Conservation (phyloP, 1,140 invertebrate species). For the Drosophila nigromelanica region DNA sequence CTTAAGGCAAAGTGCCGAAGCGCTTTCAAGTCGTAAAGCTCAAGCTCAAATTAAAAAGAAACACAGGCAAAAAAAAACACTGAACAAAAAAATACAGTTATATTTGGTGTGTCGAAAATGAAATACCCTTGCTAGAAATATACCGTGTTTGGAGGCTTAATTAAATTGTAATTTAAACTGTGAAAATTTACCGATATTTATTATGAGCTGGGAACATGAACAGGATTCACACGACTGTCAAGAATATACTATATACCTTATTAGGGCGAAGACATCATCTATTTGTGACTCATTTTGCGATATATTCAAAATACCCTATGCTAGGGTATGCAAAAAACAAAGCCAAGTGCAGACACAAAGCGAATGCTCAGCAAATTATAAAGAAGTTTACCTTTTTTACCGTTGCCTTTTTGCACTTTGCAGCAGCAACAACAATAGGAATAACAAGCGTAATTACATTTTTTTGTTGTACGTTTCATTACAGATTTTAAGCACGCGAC, state of each 20-base stretch:
- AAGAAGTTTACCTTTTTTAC: slow-evolving; percentile 68
- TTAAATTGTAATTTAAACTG: too few species aligned
- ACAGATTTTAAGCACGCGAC: slow-evolving; percentile 74
- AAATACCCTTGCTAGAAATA: neutral
- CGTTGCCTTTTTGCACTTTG: slow-evolving; percentile 46
- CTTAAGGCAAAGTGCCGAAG: slow-evolving; percentile 69
- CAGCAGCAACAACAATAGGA: slow-evolving; percentile 34
- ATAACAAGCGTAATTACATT: slow-evolving; percentile 76
- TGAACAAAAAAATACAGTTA: neutral
- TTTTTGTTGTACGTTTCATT: slow-evolving; percentile 78
- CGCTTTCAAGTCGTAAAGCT: slow-evolving; percentile 77
- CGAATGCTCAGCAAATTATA: slow-evolving; percentile 61
- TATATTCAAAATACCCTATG: neutral
- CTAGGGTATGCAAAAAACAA: neutral
- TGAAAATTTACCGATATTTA: too few species aligned
- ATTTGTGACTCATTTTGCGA: neutral
- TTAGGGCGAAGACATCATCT: too few species aligned
- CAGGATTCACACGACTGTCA: too few species aligned
- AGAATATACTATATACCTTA: neutral
- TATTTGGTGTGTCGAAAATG: too few species aligned
- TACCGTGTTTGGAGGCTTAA: too few species aligned
- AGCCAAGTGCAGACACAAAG: slow-evolving; percentile 26
- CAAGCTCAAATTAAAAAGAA: slow-evolving; percentile 67
- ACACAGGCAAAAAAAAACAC: slow-evolving; percentile 5
- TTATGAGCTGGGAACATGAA: too few species aligned